Evolutionary conservation across 2,113 vertebrate species (phyloP), one percentile per base, ranked within the genome.

Genomic region (Dermatemys mawii): DNA sequence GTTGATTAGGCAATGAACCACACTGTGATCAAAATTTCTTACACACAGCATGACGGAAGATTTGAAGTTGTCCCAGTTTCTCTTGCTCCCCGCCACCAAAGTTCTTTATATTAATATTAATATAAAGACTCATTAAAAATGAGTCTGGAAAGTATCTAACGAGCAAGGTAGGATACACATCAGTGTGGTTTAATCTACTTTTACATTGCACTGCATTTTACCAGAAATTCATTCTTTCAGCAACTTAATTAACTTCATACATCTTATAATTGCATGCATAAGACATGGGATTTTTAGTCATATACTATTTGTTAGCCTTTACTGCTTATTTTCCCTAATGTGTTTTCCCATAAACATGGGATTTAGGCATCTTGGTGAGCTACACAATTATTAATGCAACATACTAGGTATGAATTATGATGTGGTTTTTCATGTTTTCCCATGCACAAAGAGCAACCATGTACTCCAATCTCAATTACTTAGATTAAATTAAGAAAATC

Each of bases 41-140:
- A 48, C 41, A 86, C 84, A 44, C 81, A 92, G 67, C 87, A 67
- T 27, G 8, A 70, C 76, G 84, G 90, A 86, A 92, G 26, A 50
- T 83, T 86, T 93, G 57, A 95, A 95, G 49, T 79, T 53, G 90
- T 94, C 90, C 86, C 86, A 79, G 93, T 95, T 90, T 95, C 82
- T 95, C 88, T 82, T 96, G 79, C 89, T 93, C 51, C 46, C 55
- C 29, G 11, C 12, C 11, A 24, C 19, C 78, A 70, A 70, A 96
- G 24, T 57, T 94, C 84, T 93, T 89, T 86, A 0, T 14, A 16
- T 90, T 84, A 88, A 88, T 82, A 29, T 2, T 35, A 94, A 90
- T 78, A 46, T 79, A 78, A 95, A 94, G 76, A 78, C 32, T 92
- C n/a, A 63, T 73, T 95, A 53, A 82, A 82, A 89, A 48, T 22